Conservation (phyloP, 2,888 invertebrate species). For the Eupithecia subumbrata region DNA sequence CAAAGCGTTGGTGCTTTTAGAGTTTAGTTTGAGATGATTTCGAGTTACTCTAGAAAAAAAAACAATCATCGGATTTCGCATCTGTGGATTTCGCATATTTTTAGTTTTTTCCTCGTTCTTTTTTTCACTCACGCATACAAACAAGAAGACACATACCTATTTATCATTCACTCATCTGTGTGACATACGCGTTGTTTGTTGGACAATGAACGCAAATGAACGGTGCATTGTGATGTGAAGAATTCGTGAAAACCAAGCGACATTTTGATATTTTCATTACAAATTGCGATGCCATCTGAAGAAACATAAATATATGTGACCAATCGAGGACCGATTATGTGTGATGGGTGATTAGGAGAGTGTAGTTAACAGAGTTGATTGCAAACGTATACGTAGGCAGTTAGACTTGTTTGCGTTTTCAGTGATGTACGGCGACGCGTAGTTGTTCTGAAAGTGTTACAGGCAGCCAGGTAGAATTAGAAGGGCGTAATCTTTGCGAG, state of each 20-base stretch:
- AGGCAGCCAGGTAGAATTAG: slow-evolving; percentile 54
- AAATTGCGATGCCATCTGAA: slow-evolving; percentile 76
- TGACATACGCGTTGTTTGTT: slow-evolving; percentile 56
- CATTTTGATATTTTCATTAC: slow-evolving; percentile 78
- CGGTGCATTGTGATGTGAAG: slow-evolving; percentile 69
- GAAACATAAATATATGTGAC: slow-evolving; percentile 63
- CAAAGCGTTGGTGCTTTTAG: no score
- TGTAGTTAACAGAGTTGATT: slow-evolving; percentile 48
- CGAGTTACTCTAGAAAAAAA: no score
- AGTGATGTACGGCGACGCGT: slow-evolving; percentile 78
- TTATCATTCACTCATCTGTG: slow-evolving; percentile 23
- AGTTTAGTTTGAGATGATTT: no score
- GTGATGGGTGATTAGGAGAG: slow-evolving; percentile 55
- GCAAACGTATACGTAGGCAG: slow-evolving; percentile 67
- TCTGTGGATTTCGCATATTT: background rate
- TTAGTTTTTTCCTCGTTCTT: no score
- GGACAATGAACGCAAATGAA: slow-evolving; percentile 58
- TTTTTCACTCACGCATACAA: slow-evolving; percentile 13
- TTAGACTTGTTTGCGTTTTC: slow-evolving; percentile 67
- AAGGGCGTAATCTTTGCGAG: slow-evolving; percentile 53
- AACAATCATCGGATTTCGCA: background rate
- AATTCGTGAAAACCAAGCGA: slow-evolving; percentile 70
- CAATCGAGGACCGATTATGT: slow-evolving; percentile 56
- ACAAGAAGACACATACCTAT: background rate
- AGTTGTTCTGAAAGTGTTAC: slow-evolving; percentile 75